phyloP scores from a whole-genome alignment of 2,113 vertebrate genomes.

The Calyptommatus sinebrachiatus region DNA sequence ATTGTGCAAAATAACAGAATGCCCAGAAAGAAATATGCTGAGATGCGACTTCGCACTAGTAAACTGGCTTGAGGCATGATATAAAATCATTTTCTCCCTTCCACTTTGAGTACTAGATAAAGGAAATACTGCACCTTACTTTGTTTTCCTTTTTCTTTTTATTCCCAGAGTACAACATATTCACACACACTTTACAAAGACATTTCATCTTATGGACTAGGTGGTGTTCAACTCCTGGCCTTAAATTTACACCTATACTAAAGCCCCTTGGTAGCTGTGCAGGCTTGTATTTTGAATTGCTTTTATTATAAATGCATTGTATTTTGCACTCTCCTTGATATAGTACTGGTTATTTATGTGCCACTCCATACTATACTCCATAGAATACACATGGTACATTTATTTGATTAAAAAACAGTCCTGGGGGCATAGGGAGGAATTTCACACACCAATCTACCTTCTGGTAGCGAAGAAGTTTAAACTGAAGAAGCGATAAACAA shows the following conservation, averaged over 20 bases:
- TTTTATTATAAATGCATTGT: conserved; percentile 45
- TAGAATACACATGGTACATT: conserved; percentile 32
- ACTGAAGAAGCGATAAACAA: conserved; percentile 40
- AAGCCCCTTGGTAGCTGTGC: conserved; percentile 18
- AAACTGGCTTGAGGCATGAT: not conserved
- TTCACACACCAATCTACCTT: conserved; percentile 47
- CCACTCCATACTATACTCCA: conserved; percentile 33
- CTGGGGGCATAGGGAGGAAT: conserved; percentile 29
- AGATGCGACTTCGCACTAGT: not conserved
- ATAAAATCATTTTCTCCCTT: conserved; percentile 1
- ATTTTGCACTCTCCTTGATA: conserved; percentile 50
- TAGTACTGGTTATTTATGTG: conserved; percentile 32
- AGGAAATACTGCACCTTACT: not conserved
- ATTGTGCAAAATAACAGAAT: not conserved
- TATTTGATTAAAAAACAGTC: conserved; percentile 51
- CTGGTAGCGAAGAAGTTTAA: not conserved
- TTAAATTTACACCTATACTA: conserved; percentile 34
- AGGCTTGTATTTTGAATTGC: conserved; percentile 14
- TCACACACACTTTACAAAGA: conserved; percentile 20
- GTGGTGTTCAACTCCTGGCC: not conserved
- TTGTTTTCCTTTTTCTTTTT: conserved; percentile 2
- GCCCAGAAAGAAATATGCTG: not conserved
- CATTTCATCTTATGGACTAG: not conserved
- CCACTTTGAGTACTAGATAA: not conserved
- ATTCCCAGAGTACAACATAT: not conserved